phyloP scores from a whole-genome alignment of 1,140 invertebrate genomes.

The Neoseiulus cucumeris region DNA sequence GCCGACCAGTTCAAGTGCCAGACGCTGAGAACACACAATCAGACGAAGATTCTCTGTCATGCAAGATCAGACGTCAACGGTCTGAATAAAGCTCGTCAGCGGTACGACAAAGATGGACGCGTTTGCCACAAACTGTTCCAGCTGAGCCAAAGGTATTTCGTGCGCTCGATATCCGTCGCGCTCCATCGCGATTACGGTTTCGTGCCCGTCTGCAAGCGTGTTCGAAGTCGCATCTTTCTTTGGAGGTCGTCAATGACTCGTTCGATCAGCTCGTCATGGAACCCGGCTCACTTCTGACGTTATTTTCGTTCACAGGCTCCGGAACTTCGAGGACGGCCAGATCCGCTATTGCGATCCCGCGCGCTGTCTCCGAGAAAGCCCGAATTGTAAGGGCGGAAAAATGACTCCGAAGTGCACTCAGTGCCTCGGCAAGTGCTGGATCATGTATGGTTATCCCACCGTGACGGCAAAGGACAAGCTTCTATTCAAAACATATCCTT shows the following conservation, averaged over 20 bases:
- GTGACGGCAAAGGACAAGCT: not conserved
- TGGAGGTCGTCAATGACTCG: too few relatives aligned
- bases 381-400: not conserved
- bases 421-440: not conserved
- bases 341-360: conserved; percentile 1
- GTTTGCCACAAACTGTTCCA: not conserved
- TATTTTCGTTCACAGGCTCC: not conserved
- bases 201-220: too few relatives aligned
- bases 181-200: too few relatives aligned
- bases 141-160: not conserved
- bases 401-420: not conserved
- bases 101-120: not conserved
- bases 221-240: too few relatives aligned
- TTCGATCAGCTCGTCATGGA: too few relatives aligned
- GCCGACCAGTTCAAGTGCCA: not conserved
- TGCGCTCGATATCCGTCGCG: not conserved
- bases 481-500: not conserved
- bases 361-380: not conserved
- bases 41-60: not conserved
- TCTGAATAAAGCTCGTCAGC: not conserved
- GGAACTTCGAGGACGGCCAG: not conserved
- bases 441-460: not conserved
- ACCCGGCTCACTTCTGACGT: too few relatives aligned
- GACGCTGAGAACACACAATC: not conserved
- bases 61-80: not conserved